A percentile compares a stretch with the other conserved stretches of the same genome.
phyloP scores from a whole-genome alignment of 1,140 invertebrate genomes.

The Aphelinus atriplicis region DNA sequence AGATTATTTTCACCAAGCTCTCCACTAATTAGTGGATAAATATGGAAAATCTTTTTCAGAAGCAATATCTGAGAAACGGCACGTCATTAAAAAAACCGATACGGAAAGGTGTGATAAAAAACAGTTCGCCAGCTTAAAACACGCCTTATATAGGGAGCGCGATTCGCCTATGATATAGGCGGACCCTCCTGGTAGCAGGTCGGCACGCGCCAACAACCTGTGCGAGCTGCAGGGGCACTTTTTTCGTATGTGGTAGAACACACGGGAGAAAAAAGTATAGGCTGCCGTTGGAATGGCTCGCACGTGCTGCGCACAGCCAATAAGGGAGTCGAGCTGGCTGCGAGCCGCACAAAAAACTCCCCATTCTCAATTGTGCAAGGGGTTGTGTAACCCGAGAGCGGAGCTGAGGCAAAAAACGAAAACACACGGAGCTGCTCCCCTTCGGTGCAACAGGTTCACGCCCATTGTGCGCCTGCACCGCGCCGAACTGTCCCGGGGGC shows the following conservation, averaged over 20 bases:
- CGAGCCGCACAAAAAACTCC: conserved; percentile 48
- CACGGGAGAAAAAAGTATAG: conserved; percentile 2
- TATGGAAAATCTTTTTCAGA: no score
- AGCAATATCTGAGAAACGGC: no score
- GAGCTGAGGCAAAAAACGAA: conserved; percentile 21
- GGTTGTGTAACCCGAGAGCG: conserved; percentile 22
- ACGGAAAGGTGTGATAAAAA: no score
- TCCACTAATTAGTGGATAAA: no score
- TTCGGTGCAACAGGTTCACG: conserved; percentile 47
- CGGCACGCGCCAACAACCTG: conserved; percentile 4
- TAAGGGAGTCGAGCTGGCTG: conserved; percentile 27
- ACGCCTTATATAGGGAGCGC: no score
- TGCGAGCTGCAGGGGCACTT: conserved; percentile 11
- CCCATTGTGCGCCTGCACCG: conserved; percentile 42
- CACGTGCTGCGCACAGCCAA: neutral
- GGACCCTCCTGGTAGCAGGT: neutral
- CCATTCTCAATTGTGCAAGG: conserved; percentile 40
- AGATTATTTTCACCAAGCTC: no score
- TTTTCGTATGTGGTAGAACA: conserved; percentile 41
- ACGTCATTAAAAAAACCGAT: no score
- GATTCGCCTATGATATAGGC: no score
- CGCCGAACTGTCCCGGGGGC: neutral
- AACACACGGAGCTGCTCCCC: conserved; percentile 9
- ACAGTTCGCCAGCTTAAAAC: no score
- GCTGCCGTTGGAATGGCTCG: neutral